phyloP scores from a whole-genome alignment of 2,113 vertebrate species.

The Pangasianodon gigas region DNA sequence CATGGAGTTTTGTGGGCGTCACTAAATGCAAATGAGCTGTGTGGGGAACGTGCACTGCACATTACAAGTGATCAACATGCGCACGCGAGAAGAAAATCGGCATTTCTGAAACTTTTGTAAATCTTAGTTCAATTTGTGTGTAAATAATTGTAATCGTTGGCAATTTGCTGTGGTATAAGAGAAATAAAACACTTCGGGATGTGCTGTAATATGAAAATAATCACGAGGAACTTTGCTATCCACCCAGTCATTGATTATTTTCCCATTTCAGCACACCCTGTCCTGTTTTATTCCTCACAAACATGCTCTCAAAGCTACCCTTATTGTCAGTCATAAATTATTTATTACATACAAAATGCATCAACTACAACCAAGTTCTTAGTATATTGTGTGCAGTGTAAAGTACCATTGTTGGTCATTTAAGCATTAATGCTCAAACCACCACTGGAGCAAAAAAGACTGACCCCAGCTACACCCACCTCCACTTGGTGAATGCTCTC shows the following conservation, averaged over 20 bases:
- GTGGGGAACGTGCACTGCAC: background rate
- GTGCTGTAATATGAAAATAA: background rate
- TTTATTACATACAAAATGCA: background rate
- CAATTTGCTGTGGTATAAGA: background rate
- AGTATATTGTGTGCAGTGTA: no score
- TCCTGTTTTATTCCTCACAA: background rate
- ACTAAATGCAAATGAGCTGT: background rate
- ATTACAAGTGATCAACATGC: no score
- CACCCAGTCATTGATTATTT: background rate
- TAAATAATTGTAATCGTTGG: background rate
- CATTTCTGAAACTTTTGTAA: no score
- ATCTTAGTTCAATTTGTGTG: background rate
- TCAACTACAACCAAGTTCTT: background rate
- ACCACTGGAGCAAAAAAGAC: background rate
- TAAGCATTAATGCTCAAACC: background rate
- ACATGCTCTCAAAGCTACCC: background rate
- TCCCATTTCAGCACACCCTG: background rate
- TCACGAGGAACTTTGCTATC: background rate
- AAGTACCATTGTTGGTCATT: background rate
- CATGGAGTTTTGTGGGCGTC: no score
- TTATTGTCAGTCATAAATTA: background rate
- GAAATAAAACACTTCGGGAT: background rate
- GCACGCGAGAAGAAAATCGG: no score
- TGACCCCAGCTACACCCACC: slow-evolving; percentile 70
- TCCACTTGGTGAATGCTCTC: slow-evolving; percentile 96